phyloP scores from a whole-genome alignment of 64 coral and sea anemone species.

The Montipora capricornis region DNA sequence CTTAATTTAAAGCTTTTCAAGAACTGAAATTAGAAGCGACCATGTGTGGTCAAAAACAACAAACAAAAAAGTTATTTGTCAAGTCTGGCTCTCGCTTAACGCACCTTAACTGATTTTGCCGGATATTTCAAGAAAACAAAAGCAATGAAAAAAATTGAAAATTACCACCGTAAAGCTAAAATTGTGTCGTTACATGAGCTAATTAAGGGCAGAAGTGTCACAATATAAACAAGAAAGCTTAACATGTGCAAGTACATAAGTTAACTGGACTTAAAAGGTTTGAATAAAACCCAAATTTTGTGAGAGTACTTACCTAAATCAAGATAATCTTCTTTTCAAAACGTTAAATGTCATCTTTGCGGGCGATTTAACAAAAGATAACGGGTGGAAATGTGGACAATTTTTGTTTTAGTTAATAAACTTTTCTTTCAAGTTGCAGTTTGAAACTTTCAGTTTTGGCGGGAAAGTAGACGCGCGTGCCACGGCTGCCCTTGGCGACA shows the following conservation, averaged over 20 bases:
- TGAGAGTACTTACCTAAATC: not conserved
- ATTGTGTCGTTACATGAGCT: too few relatives aligned
- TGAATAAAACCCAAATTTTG: not conserved
- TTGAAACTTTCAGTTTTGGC: conserved; percentile 25
- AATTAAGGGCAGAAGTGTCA: not conserved
- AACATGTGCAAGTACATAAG: too few relatives aligned
- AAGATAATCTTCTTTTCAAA: not conserved
- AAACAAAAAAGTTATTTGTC: too few relatives aligned
- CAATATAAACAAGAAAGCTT: not conserved
- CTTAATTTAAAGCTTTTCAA: not conserved
- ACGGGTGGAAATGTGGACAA: not conserved
- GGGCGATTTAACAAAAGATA: not conserved
- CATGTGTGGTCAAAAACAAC: not conserved
- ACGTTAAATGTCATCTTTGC: not conserved
- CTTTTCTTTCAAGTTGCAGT: not conserved
- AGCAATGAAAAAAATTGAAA: too few relatives aligned
- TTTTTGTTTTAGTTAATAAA: not conserved
- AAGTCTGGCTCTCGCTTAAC: too few relatives aligned
- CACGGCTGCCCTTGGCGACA: not conserved
- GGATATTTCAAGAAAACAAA: too few relatives aligned
- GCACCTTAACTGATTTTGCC: too few relatives aligned
- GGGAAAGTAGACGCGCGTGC: conserved; percentile 35
- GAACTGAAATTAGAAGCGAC: not conserved
- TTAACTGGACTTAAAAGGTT: not conserved
- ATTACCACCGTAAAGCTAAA: too few relatives aligned